Evolutionary conservation across 1,140 invertebrate genomes (phyloP), one percentile per base, ranked within the genome.

Genomic region (Arion vulgaris): DNA sequence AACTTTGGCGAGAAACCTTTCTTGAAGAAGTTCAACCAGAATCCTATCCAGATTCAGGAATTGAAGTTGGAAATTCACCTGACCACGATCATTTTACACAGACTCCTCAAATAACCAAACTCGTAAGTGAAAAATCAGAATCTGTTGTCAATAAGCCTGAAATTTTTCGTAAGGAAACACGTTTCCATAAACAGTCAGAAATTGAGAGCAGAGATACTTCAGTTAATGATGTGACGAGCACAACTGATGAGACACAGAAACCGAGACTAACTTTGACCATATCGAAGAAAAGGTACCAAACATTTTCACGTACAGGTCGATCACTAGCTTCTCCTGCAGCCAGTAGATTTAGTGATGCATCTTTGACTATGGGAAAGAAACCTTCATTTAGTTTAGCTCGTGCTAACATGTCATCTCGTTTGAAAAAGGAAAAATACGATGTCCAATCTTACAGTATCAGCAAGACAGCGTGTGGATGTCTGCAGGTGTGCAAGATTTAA

Each of bases 401-500:
- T 66, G 28, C 17, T 32, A 66, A 32, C 62, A 11, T 32, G 28
- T 34, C 62, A 34, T 32, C 62, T 32, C 62, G 19, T 1, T 66
- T 32, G 11, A 66, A 66, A 66, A 66, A 32, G 19, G 62, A 28
- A 5, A 66, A 17, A n/a, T 38, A 28, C 5, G 19, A n/a, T n/a
- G 23, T 73, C 41, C 38, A n/a, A 28, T 32, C 32, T 32, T n/a
- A 53, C 9, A n/a, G 13, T 2, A 9, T 51, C 74, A 53, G 26
- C 41, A 28, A 76, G 53, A 45, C 74, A 76, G 32, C 36, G 28
- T 9, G 5, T 19, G 15, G 76, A 80, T 19, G 72, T 96, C 19
- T 98, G 97, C 91, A 94, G 96, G 83, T 98, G 97, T 94, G 97
- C 97, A n/a, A 96, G 96, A 92, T 96, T 96, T 28, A 96, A 96